These are phyloP conservation scores for Tragelaphus scriptus DNA, from an alignment of 2,113 vertebrate genomes.

Conservation along the genomic window DNA sequence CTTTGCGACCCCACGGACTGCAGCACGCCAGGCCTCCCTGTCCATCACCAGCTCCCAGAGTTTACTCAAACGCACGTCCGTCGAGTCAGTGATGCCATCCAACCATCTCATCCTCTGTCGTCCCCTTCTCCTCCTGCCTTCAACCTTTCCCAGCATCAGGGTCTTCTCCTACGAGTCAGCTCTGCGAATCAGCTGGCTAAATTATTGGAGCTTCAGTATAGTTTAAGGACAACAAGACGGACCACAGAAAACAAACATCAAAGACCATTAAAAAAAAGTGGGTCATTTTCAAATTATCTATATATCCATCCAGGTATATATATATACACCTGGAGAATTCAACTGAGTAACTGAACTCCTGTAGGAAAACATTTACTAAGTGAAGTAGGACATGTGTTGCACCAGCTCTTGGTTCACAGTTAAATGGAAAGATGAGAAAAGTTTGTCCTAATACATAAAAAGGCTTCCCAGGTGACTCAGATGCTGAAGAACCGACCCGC, in stretches of 20 bases:
- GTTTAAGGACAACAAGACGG: no score
- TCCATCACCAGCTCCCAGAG: accelerated
- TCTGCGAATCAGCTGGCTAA: not conserved
- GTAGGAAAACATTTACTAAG: not conserved
- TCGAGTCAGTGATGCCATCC: not conserved
- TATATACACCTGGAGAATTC: not conserved
- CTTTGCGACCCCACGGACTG: not conserved
- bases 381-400: not conserved
- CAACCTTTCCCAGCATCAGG: no score
- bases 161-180: no score
- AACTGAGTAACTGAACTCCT: not conserved
- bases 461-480: not conserved
- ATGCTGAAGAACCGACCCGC: not conserved
- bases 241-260: accelerated
- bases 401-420: not conserved
- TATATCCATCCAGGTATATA: not conserved
- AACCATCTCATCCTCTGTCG: no score
- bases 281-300: not conserved
- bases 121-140: no score
- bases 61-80: accelerated
- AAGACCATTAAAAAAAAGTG: not conserved
- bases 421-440: not conserved
- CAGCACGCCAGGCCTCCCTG: not conserved
- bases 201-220: accelerated
- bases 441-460: not conserved